These are phyloP conservation scores for Plectus sambesii DNA, from an alignment of 1,140 invertebrate species.

Conservation along the genomic window DNA sequence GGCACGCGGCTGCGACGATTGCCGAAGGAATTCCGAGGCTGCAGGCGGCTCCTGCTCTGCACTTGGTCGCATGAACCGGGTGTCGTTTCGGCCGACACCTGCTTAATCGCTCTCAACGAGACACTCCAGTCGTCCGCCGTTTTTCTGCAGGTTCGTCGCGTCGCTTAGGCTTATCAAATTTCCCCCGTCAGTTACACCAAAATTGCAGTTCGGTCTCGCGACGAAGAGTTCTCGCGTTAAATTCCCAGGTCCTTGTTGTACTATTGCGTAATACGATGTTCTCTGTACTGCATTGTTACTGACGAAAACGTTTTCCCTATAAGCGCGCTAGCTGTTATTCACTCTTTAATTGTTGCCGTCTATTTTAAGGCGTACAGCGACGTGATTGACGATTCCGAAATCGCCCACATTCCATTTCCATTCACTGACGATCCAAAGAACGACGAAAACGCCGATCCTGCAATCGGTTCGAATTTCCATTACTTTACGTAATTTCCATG, in stretches of 20 bases:
- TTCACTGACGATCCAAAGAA: conserved; percentile 27
- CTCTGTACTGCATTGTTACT: too few relatives aligned
- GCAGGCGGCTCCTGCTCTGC: background rate
- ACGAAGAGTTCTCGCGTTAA: too few relatives aligned
- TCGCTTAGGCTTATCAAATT: too few relatives aligned
- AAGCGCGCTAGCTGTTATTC: conserved; percentile 11
- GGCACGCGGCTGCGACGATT: too few relatives aligned
- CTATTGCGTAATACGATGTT: too few relatives aligned
- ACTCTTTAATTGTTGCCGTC: background rate
- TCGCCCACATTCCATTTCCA: conserved; percentile 41
- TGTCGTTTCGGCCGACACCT: background rate
- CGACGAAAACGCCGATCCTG: conserved; percentile 1
- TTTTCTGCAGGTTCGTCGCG: conserved; percentile 36
- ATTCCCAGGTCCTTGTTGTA: too few relatives aligned
- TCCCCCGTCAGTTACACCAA: too few relatives aligned
- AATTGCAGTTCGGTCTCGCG: too few relatives aligned
- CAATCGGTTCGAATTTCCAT: too few relatives aligned
- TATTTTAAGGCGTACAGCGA: conserved; percentile 37
- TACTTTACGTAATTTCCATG: conserved; percentile 1
- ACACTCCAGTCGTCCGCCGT: conserved; percentile 31
- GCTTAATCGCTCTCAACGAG: conserved; percentile 33
- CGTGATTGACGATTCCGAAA: conserved; percentile 29
- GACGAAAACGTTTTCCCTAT: too few relatives aligned
- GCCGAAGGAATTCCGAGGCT: too few relatives aligned
- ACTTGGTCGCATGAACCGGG: background rate